Percentiles rank a stretch among this genome's conserved stretches.
Evolutionary conservation across 2,113 vertebrate species (phyloP).

Genomic region (Scophthalmus maximus): DNA sequence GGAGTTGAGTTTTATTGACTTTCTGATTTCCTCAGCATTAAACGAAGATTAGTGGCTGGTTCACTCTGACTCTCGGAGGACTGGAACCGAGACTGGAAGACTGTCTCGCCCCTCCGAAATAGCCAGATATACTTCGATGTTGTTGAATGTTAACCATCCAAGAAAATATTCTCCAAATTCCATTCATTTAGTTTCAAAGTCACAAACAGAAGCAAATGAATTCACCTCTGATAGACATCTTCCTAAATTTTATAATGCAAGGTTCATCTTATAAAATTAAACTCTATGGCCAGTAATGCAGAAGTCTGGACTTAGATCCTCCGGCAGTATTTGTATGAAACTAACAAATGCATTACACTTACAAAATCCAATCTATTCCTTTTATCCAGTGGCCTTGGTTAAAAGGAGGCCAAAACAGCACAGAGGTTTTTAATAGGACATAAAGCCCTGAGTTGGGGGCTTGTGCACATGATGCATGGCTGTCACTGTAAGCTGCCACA

Average conservation of each 20-base stretch:
- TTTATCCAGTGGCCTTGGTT: conserved; percentile 19
- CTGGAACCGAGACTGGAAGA: conserved; percentile 1
- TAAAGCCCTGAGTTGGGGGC: conserved; percentile 39
- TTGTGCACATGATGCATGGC: conserved; percentile 49
- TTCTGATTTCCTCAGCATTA: conserved; percentile 49
- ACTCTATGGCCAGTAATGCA: conserved; percentile 1
- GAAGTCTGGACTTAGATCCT: conserved; percentile 8
- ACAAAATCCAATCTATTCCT: conserved; percentile 50
- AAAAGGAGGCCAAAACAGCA: background rate
- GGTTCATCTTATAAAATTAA: conserved; percentile 4
- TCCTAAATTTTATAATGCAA: background rate
- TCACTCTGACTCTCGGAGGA: conserved; percentile 57
- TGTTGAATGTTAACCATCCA: too few species aligned
- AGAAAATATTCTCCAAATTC: background rate
- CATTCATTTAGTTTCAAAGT: background rate
- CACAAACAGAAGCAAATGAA: background rate
- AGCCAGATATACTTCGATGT: too few species aligned
- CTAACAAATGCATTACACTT: conserved; percentile 32
- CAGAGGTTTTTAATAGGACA: conserved; percentile 46
- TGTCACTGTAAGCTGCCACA: conserved; percentile 59
- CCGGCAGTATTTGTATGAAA: conserved; percentile 19
- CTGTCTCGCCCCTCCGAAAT: too few species aligned
- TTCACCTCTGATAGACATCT: background rate
- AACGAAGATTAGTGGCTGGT: conserved; percentile 47
- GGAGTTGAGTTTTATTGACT: conserved; percentile 54